Conservation (phyloP, 92 coral and sea anemone species). For the Zoanthus solanderi region DNA sequence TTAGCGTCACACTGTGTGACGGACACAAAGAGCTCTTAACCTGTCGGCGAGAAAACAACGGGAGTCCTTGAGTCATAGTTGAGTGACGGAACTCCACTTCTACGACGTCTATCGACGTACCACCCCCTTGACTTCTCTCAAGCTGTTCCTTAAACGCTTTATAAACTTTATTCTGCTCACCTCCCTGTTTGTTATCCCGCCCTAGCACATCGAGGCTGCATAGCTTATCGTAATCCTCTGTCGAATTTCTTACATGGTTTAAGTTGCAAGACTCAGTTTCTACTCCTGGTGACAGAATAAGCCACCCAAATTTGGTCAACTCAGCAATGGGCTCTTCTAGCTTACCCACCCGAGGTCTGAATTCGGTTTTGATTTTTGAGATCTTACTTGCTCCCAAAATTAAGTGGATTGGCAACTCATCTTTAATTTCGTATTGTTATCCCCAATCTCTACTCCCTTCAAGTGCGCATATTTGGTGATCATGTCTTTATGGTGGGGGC, state of each 20-base stretch:
- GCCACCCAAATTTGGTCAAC: slow-evolving; percentile 58
- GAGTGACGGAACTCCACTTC: too few relatives aligned
- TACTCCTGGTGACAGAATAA: slow-evolving; percentile 48
- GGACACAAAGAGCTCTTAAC: too few relatives aligned
- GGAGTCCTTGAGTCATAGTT: too few relatives aligned
- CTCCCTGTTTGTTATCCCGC: slow-evolving; percentile 43
- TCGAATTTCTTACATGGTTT: slow-evolving; percentile 45
- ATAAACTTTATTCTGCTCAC: slow-evolving; percentile 45
- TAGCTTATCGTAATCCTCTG: neutral
- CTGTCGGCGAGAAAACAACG: too few relatives aligned
- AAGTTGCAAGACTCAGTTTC: slow-evolving; percentile 48
- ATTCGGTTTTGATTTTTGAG: slow-evolving; percentile 57
- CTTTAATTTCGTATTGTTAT: slow-evolving; percentile 57
- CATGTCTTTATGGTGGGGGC: slow-evolving; percentile 64
- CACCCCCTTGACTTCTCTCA: neutral
- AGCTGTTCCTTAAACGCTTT: slow-evolving; percentile 50
- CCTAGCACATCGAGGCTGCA: slow-evolving; percentile 57
- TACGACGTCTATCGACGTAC: too few relatives aligned
- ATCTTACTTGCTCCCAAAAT: slow-evolving; percentile 70
- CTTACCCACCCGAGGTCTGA: slow-evolving; percentile 50
- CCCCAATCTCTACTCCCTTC: slow-evolving; percentile 26
- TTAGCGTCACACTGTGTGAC: too few relatives aligned
- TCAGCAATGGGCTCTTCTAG: slow-evolving; percentile 72
- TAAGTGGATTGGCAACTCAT: slow-evolving; percentile 66
- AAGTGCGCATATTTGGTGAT: slow-evolving; percentile 48